phyloP scores from a whole-genome alignment of 2,888 invertebrate genomes.

The Emmelina monodactyla region DNA sequence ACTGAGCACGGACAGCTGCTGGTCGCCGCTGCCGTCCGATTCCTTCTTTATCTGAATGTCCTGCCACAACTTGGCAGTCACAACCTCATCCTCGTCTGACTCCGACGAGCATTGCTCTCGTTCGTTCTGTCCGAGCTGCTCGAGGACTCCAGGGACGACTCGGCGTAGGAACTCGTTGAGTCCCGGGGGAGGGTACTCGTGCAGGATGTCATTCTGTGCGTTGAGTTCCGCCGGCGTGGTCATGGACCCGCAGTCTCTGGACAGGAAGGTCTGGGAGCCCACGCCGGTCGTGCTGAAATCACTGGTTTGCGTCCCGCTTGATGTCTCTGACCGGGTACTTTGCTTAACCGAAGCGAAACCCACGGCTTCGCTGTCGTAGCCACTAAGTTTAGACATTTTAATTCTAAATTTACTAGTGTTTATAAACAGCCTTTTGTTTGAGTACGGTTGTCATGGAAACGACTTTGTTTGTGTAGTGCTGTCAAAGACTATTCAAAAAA shows the following conservation, averaged over 20 bases:
- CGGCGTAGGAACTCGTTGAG: constrained; percentile 41
- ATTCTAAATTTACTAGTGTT: too few species aligned
- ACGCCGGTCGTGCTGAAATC: constrained; percentile 29
- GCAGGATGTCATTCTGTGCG: constrained; percentile 23
- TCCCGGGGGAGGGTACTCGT: constrained; percentile 35
- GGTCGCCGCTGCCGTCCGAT: constrained; percentile 24
- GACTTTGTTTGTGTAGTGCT: too few species aligned
- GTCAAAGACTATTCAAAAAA: too few species aligned
- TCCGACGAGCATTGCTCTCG: constrained; percentile 27
- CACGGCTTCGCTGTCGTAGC: constrained; percentile 42
- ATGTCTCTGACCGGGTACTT: constrained; percentile 21
- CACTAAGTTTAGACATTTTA: constrained; percentile 41
- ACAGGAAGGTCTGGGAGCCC: constrained; percentile 30
- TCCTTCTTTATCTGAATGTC: constrained; percentile 30
- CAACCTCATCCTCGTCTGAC: constrained; percentile 41
- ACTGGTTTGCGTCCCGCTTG: constrained; percentile 35
- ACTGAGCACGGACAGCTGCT: constrained; percentile 35
- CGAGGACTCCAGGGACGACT: constrained; percentile 44
- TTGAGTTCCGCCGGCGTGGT: constrained; percentile 30
- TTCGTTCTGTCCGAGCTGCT: constrained; percentile 38
- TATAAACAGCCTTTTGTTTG: too few species aligned
- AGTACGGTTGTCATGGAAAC: too few species aligned
- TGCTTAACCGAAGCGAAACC: constrained; percentile 39
- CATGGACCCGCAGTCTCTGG: constrained; percentile 28
- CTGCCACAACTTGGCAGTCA: constrained; percentile 35